phyloP scores from a whole-genome alignment of 2,888 invertebrate genomes.

The Nymphalis urticae region DNA sequence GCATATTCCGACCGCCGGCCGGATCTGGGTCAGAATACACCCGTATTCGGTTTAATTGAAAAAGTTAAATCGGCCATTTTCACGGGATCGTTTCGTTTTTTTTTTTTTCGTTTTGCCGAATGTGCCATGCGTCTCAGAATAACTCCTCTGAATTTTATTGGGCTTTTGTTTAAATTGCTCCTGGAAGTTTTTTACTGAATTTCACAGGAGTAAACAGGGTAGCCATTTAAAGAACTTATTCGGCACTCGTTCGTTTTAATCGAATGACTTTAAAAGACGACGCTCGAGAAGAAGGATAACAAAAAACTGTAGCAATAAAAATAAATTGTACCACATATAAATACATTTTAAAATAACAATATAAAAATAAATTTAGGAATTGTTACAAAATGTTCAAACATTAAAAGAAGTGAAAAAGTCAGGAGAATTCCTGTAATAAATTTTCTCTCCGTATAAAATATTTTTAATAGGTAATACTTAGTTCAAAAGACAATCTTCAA shows the following conservation, averaged over 20 bases:
- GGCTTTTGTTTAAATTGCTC: slow-evolving; percentile 40
- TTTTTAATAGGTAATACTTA: slow-evolving; percentile 2
- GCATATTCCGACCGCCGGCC: slow-evolving; percentile 49
- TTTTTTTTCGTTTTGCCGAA: slow-evolving; percentile 40
- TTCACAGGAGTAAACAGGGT: slow-evolving; percentile 33
- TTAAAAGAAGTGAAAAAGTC: no score
- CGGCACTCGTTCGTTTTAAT: slow-evolving; percentile 17
- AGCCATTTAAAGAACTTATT: slow-evolving; percentile 28
- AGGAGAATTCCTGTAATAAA: no score
- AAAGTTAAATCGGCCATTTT: slow-evolving; percentile 73
- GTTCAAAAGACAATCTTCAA: slow-evolving; percentile 2
- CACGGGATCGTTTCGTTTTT: slow-evolving; percentile 58
- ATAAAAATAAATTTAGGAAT: no score
- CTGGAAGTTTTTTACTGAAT: slow-evolving; percentile 38
- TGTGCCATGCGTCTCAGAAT: slow-evolving; percentile 40
- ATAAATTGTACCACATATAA: background rate
- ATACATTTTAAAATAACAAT: no score
- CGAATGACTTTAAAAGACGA: background rate
- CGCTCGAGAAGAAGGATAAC: background rate
- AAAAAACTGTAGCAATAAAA: background rate
- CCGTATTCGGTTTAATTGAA: slow-evolving; percentile 43
- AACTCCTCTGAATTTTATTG: slow-evolving; percentile 40
- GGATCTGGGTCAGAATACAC: slow-evolving; percentile 44
- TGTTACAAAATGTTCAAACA: no score
- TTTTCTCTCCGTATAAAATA: background rate